Conservation (phyloP, 1,140 invertebrate genomes). For the Leptinotarsa lineolata region DNA sequence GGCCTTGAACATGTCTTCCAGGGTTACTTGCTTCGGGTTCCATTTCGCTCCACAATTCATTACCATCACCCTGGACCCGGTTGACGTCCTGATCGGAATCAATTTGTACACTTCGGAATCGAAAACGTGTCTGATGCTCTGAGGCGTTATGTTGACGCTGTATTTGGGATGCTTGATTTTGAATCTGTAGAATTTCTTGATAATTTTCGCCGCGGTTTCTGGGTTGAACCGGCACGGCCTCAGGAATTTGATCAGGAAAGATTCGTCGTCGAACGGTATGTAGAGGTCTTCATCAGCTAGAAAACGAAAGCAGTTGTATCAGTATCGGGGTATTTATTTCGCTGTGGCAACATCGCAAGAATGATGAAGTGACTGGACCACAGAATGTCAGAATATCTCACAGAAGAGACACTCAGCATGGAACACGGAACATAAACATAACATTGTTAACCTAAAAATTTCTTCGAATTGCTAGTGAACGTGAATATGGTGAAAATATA, state of each 20-base stretch:
- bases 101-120: conserved; percentile 61
- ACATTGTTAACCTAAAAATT: no score
- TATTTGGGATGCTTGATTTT: conserved; percentile 61
- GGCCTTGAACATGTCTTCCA: conserved; percentile 64
- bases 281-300: conserved; percentile 61
- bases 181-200: conserved; percentile 65
- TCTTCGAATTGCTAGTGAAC: no score
- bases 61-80: conserved; percentile 63
- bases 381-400: no score
- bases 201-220: conserved; percentile 72
- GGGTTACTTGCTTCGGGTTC: conserved; percentile 64
- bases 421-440: no score
- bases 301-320: neutral
- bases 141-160: conserved; percentile 59
- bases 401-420: no score
- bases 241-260: conserved; percentile 72
- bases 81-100: conserved; percentile 60
- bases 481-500: no score
- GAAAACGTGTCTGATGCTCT: conserved; percentile 58
- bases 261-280: conserved; percentile 70
- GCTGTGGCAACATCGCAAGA: no score
- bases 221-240: conserved; percentile 81
- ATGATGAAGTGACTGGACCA: no score
- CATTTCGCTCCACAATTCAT: conserved; percentile 67
- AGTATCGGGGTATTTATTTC: no score